A percentile compares a stretch with the other conserved stretches of the same genome.
Evolutionary conservation across 2,888 invertebrate species (phyloP).

Genomic region (Oscheius sp.): DNA sequence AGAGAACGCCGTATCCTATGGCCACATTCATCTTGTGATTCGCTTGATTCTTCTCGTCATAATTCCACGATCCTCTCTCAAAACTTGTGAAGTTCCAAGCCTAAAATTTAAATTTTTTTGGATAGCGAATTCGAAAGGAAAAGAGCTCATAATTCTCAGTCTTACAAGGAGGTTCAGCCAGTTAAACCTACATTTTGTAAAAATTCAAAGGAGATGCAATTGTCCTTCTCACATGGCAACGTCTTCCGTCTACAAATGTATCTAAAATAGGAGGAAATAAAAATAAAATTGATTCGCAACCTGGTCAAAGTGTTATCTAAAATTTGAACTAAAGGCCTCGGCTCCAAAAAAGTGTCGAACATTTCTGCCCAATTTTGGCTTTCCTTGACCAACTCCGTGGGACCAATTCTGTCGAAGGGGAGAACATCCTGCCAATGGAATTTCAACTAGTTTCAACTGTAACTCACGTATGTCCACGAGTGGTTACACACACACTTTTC

Average conservation of each 20-base stretch:
- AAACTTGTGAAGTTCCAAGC: constrained; percentile 43
- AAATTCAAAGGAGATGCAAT: constrained; percentile 33
- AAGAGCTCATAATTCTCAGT: background rate
- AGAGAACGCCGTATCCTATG: constrained; percentile 39
- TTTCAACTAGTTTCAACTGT: constrained; percentile 34
- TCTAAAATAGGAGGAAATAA: constrained; percentile 19
- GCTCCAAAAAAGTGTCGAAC: background rate
- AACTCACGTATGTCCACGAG: constrained; percentile 30
- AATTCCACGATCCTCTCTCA: constrained; percentile 37
- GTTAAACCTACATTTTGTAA: constrained; percentile 29
- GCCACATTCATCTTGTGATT: constrained; percentile 32
- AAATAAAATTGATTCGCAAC: too few species aligned
- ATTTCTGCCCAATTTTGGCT: background rate
- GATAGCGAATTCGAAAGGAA: background rate
- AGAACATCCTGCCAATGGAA: background rate
- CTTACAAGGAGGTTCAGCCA: background rate
- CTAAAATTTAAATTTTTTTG: constrained; percentile 20
- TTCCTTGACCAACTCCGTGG: background rate
- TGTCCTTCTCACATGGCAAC: constrained; percentile 29
- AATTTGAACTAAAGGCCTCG: background rate
- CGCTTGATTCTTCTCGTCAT: constrained; percentile 29
- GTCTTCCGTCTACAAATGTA: constrained; percentile 34
- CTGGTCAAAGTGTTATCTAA: constrained; percentile 6
- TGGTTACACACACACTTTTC: constrained; percentile 17
- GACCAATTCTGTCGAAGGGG: background rate